A percentile compares a stretch with the other conserved stretches of the same genome.
These are phyloP conservation scores for Andrena bicolor DNA, from an alignment of 2,888 invertebrate genomes.

Conservation along the genomic window DNA sequence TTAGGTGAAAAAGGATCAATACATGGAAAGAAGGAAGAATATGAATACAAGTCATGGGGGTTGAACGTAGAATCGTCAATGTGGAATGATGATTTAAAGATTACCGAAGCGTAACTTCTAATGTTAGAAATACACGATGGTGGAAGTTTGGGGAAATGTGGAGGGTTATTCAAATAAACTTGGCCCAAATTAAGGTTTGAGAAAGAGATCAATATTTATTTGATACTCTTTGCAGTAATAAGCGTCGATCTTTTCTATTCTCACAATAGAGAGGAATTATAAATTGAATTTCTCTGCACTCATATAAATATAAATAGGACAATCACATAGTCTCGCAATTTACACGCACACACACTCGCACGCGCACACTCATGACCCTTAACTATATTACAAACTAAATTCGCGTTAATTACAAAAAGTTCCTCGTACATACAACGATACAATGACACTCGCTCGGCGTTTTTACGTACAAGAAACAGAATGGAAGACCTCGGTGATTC, in stretches of 20 bases:
- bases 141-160: not conserved
- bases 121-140: not conserved
- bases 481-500: constrained; percentile 85
- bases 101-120: no score
- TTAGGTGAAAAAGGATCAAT: no score
- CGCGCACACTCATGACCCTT: constrained; percentile 37
- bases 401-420: constrained; percentile 64
- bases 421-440: constrained; percentile 61
- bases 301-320: constrained; percentile 75
- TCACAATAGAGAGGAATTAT: constrained; percentile 82
- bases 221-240: constrained; percentile 83
- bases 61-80: not conserved
- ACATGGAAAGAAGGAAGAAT: no score
- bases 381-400: constrained; percentile 67
- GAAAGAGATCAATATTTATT: constrained; percentile 85
- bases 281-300: constrained; percentile 76
- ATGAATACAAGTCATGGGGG: not conserved
- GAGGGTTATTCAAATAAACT: constrained; percentile 52
- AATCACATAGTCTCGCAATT: constrained; percentile 51
- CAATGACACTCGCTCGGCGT: constrained; percentile 69
- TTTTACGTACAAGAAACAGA: constrained; percentile 80
- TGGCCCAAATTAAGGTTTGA: constrained; percentile 70
- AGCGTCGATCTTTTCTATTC: constrained; percentile 83
- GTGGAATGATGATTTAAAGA: no score
- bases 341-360: constrained; percentile 39